phyloP scores from a whole-genome alignment of 2,888 invertebrate species.

The Hypselothyrea guttata region DNA sequence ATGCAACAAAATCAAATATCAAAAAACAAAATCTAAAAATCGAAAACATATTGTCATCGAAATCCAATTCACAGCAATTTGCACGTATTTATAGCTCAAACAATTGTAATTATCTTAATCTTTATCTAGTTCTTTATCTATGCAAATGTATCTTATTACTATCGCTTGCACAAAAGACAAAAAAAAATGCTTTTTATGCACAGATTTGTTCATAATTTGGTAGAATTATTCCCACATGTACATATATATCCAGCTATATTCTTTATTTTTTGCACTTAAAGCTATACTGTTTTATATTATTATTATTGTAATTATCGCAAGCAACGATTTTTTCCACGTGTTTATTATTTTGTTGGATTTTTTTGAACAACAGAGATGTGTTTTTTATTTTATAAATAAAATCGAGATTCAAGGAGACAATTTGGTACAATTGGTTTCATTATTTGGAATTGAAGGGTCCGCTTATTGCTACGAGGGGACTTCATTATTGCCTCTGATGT shows the following conservation, averaged over 20 bases:
- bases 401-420: conserved; percentile 56
- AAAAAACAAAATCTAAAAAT: conserved; percentile 13
- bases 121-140: background rate
- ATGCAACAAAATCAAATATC: conserved; percentile 18
- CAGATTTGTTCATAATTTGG: conserved; percentile 2
- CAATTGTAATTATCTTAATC: conserved; percentile 10
- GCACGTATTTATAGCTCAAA: conserved; percentile 20
- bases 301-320: conserved; percentile 39
- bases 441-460: background rate
- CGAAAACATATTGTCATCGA: conserved; percentile 42
- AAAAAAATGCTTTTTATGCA: no score
- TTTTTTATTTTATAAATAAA: conserved; percentile 75
- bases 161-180: conserved; percentile 7
- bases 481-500: background rate
- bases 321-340: conserved; percentile 46
- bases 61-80: conserved; percentile 40
- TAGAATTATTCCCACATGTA: no score
- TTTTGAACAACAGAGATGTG: conserved; percentile 66
- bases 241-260: conserved; percentile 4
- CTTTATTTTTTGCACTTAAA: no score
- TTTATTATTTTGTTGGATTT: conserved; percentile 70
- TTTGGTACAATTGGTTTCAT: background rate
- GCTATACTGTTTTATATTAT: background rate
- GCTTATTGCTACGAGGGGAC: background rate
- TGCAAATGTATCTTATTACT: conserved; percentile 11